Conservation (phyloP, 2,888 invertebrate genomes). For the Acleris laterana region DNA sequence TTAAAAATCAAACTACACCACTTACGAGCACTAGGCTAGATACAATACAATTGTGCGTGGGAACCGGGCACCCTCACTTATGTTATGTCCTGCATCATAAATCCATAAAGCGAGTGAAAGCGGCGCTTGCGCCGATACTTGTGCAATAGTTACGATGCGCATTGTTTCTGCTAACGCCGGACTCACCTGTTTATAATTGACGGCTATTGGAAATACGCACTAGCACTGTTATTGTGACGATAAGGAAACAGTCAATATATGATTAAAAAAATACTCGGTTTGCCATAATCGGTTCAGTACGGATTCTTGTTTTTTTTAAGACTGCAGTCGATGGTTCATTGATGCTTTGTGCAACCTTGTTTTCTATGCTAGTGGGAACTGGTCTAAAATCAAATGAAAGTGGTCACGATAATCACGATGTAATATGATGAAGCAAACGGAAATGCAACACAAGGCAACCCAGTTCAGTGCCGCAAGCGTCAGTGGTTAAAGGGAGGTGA, state of each 20-base stretch:
- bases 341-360: too few relatives aligned
- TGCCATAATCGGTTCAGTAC: too few relatives aligned
- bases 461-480: background rate
- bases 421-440: background rate
- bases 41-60: too few relatives aligned
- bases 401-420: too few relatives aligned
- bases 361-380: too few relatives aligned
- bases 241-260: constrained; percentile 8
- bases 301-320: too few relatives aligned
- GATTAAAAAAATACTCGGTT: too few relatives aligned
- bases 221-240: constrained; percentile 15
- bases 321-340: too few relatives aligned
- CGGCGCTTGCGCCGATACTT: constrained; percentile 21
- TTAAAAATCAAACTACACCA: too few relatives aligned
- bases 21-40: too few relatives aligned
- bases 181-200: constrained; percentile 15
- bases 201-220: constrained; percentile 28
- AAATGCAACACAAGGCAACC: background rate
- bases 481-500: background rate
- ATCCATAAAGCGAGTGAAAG: constrained; percentile 25
- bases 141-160: constrained; percentile 46
- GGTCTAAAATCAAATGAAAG: too few relatives aligned
- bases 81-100: constrained; percentile 21
- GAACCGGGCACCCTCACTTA: constrained; percentile 2
- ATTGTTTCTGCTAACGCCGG: constrained; percentile 43